phyloP scores from a whole-genome alignment of 92 coral and sea anemone genomes.

The Muricea muricata region DNA sequence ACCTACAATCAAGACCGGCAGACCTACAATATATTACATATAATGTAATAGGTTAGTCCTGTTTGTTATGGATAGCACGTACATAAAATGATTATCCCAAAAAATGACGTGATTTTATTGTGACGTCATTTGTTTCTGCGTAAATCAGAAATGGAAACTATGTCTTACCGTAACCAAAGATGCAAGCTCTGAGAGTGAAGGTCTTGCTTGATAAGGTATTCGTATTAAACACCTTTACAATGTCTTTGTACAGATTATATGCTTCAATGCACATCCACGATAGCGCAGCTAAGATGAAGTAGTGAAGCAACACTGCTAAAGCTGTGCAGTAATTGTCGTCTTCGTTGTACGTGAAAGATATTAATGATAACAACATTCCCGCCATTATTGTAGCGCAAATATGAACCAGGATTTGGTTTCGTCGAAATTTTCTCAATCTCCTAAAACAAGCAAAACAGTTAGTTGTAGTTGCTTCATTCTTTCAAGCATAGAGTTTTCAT shows the following conservation, averaged over 20 bases:
- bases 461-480: neutral
- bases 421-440: constrained; percentile 84
- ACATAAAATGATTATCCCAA: too few relatives aligned
- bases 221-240: constrained; percentile 96
- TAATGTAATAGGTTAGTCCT: neutral
- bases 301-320: constrained; percentile 77
- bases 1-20: constrained; percentile 79
- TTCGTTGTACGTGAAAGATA: constrained; percentile 65
- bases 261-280: constrained; percentile 96
- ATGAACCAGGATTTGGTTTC: constrained; percentile 82
- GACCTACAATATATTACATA: constrained; percentile 45
- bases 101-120: too few relatives aligned
- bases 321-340: constrained; percentile 70
- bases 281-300: constrained; percentile 82
- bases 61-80: too few relatives aligned
- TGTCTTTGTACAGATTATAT: constrained; percentile 89
- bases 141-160: too few relatives aligned
- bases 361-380: constrained; percentile 74
- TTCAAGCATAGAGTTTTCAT: neutral
- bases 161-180: constrained; percentile 83
- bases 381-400: constrained; percentile 81
- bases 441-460: constrained; percentile 31
- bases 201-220: constrained; percentile 73
- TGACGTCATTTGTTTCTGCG: too few relatives aligned
- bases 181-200: constrained; percentile 89